A percentile compares a stretch with the other conserved stretches of the same genome.
Evolutionary conservation across 2,113 vertebrate species (phyloP).

Genomic region (Castor canadensis): DNA sequence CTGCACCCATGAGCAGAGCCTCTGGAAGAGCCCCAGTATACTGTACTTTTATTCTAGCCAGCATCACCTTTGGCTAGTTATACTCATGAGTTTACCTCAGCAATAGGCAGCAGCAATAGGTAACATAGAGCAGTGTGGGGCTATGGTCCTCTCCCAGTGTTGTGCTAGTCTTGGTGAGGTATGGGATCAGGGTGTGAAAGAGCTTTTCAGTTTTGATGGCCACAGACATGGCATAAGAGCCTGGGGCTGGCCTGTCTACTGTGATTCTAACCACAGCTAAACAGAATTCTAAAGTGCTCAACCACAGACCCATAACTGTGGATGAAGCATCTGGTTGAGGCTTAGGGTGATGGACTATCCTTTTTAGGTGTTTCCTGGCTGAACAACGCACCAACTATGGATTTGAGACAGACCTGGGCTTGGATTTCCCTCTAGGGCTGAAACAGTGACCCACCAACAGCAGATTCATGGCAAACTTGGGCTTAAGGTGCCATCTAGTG

Average conservation of each 20-base stretch:
- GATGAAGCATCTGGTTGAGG: background rate
- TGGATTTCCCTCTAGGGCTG: background rate
- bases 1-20: background rate
- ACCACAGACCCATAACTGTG: background rate
- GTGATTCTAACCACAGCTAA: background rate
- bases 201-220: background rate
- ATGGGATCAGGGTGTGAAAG: background rate
- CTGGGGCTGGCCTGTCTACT: background rate
- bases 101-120: background rate
- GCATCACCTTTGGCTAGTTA: no score
- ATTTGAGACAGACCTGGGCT: background rate
- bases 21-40: background rate
- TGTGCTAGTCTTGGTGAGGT: background rate
- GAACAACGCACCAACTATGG: background rate
- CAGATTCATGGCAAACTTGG: background rate
- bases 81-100: background rate
- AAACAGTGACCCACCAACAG: background rate
- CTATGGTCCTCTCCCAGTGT: background rate
- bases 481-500: background rate
- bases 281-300: background rate
- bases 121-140: background rate
- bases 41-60: background rate
- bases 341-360: background rate
- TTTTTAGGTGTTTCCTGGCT: background rate
- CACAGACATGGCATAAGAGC: no score